Conservation (phyloP, 2,888 invertebrate genomes). For the Acanthosepion lycidas region DNA sequence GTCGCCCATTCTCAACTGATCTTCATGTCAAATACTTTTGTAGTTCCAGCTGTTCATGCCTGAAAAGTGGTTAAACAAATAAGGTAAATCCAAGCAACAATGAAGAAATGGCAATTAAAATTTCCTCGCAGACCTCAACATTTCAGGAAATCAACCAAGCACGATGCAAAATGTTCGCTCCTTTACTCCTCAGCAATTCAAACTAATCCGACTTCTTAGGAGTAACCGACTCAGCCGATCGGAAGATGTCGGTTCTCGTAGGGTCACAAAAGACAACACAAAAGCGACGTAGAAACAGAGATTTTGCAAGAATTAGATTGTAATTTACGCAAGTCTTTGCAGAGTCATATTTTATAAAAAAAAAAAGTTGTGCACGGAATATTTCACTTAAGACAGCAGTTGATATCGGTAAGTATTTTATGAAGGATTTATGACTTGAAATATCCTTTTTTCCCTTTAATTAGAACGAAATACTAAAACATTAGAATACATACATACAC, state of each 20-base stretch:
- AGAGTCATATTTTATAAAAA: too few species aligned
- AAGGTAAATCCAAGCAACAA: not conserved
- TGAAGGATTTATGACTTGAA: too few species aligned
- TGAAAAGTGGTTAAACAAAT: slow-evolving; percentile 23
- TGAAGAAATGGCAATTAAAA: not conserved
- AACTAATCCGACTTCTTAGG: slow-evolving; percentile 33
- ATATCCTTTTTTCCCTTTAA: too few species aligned
- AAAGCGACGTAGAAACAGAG: not conserved
- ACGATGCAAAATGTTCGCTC: not conserved
- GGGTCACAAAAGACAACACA: not conserved
- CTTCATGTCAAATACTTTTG: slow-evolving; percentile 33
- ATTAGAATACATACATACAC: too few species aligned
- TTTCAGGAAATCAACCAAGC: not conserved
- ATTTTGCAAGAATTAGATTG: not conserved
- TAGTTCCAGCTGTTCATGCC: slow-evolving; percentile 33
- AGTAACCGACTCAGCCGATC: not conserved
- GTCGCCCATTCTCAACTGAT: slow-evolving; percentile 2
- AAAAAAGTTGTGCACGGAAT: too few species aligned
- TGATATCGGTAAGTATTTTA: too few species aligned
- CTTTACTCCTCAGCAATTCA: not conserved
- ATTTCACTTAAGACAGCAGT: too few species aligned
- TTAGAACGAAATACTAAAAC: too few species aligned
- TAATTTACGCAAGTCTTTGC: not conserved
- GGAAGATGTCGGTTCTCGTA: not conserved
- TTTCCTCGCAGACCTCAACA: not conserved